Percentiles rank a stretch among this genome's conserved stretches.
phyloP scores from a whole-genome alignment of 2,113 vertebrate species.

The Lophochroa leadbeateri region DNA sequence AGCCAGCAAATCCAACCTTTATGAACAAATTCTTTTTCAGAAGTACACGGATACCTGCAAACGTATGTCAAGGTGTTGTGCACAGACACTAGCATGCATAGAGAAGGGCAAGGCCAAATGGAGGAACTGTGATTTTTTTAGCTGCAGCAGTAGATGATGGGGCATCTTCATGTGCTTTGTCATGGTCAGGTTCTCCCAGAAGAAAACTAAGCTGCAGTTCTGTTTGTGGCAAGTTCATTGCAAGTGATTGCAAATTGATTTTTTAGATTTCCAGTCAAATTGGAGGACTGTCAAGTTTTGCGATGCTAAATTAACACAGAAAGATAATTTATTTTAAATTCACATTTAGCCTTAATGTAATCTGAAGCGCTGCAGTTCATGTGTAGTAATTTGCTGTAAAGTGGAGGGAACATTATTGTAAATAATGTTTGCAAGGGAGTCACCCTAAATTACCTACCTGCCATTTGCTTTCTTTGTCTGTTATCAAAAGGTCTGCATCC shows the following conservation, averaged over 20 bases:
- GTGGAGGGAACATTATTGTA: neutral
- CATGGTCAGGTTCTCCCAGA: neutral
- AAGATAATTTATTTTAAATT: neutral
- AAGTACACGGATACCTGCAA: neutral
- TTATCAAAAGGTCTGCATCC: neutral
- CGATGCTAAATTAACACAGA: neutral
- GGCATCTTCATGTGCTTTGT: neutral
- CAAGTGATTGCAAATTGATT: neutral
- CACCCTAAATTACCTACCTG: neutral
- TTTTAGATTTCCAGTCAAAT: neutral
- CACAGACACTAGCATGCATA: neutral
- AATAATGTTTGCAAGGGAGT: neutral
- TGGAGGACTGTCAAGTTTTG: neutral
- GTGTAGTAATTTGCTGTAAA: neutral
- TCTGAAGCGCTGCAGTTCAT: neutral
- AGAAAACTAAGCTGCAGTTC: neutral
- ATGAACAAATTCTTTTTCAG: neutral
- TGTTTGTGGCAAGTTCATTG: neutral
- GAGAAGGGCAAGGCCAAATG: neutral
- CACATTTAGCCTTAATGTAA: neutral
- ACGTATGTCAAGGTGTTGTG: neutral
- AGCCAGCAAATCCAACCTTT: neutral
- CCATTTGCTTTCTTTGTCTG: neutral
- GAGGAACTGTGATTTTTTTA: neutral
- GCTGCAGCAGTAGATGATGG: rapidly evolving